A percentile compares a stretch with the other conserved stretches of the same genome.
Conservation (phyloP, 2,113 vertebrate genomes). For the Pterocles burchelli region DNA sequence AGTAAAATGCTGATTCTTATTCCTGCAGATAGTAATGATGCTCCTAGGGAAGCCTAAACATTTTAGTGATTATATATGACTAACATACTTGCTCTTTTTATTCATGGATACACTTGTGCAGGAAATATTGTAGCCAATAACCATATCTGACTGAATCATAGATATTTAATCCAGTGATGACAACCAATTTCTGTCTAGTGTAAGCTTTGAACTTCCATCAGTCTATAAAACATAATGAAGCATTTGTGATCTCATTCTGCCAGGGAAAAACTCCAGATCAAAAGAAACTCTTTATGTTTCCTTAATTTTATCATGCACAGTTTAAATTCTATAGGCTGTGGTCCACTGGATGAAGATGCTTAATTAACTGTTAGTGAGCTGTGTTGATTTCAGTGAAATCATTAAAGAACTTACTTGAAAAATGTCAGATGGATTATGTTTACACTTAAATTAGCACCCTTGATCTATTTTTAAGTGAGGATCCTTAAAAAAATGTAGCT, state of each 20-base stretch:
- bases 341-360: not conserved
- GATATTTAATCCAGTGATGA: not conserved
- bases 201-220: constrained; percentile 42
- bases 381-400: not conserved
- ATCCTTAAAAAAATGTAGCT: not conserved
- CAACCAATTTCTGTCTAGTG: not conserved
- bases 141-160: not conserved
- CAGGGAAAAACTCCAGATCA: not conserved
- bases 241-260: constrained; percentile 22
- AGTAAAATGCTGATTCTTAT: not conserved
- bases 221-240: constrained; percentile 36
- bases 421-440: not conserved
- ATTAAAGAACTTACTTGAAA: constrained; percentile 33
- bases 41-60: not conserved
- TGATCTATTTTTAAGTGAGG: constrained; percentile 18
- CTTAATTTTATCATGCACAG: constrained; percentile 25
- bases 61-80: not conserved
- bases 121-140: not conserved
- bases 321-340: constrained; percentile 15
- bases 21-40: not conserved
- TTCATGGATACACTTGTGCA: not conserved
- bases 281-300: constrained; percentile 28
- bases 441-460: not conserved
- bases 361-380: constrained; percentile 20
- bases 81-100: not conserved